Percentiles rank a stretch among this genome's conserved stretches.
Evolutionary conservation across 1,140 invertebrate species (phyloP).

Genomic region (Ceratina australensis): DNA sequence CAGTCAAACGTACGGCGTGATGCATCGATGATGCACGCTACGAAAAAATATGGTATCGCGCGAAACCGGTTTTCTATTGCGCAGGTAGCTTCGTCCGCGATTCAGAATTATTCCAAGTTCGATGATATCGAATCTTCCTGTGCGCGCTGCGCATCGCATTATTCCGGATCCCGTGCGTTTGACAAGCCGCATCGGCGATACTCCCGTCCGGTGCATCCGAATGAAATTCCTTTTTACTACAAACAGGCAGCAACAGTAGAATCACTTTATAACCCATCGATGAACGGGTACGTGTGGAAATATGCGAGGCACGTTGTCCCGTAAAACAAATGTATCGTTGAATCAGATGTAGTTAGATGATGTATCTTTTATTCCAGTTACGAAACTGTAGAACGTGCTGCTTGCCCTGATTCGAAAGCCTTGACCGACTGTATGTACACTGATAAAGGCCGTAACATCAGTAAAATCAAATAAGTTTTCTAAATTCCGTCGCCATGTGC

Average conservation of each 20-base stretch:
- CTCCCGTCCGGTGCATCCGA: conserved; percentile 1
- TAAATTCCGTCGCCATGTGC: no score
- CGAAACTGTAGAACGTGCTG: conserved; percentile 20
- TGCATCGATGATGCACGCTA: conserved; percentile 39
- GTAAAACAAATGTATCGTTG: conserved; percentile 31
- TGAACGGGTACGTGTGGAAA: conserved; percentile 1
- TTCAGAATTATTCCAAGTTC: conserved; percentile 42
- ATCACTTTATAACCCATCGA: conserved; percentile 14
- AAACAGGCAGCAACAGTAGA: neutral
- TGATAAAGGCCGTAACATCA: no score
- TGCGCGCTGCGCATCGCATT: conserved; percentile 39
- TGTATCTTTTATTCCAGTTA: conserved; percentile 43
- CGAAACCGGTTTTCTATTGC: conserved; percentile 61
- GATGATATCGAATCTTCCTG: conserved; percentile 45
- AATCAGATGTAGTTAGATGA: conserved; percentile 33
- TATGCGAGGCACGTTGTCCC: conserved; percentile 9
- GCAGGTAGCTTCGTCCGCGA: conserved; percentile 30
- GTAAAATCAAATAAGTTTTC: no score
- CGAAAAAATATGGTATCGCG: conserved; percentile 56
- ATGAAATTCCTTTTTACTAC: conserved; percentile 23
- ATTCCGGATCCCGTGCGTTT: conserved; percentile 42
- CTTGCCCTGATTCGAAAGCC: conserved; percentile 4
- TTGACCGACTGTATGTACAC: no score
- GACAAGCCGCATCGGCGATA: conserved; percentile 13
- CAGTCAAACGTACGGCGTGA: conserved; percentile 49